Evolutionary conservation across 2,113 vertebrate genomes (phyloP).

Genomic region (Mustelus asterias): DNA sequence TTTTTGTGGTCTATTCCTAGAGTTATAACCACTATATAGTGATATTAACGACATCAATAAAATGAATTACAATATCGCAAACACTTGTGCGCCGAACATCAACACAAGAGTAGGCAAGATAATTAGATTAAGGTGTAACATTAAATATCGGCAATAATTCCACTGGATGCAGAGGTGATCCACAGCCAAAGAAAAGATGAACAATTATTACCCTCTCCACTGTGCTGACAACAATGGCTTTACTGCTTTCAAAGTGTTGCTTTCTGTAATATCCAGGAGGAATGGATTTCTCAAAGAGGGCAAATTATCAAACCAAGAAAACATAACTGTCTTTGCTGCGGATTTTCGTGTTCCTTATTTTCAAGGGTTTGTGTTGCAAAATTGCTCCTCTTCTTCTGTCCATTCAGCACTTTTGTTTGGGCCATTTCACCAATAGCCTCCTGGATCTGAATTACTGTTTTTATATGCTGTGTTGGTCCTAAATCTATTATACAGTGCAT

Average conservation of each 20-base stretch:
- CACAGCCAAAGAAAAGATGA: neutral
- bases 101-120: neutral
- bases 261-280: neutral
- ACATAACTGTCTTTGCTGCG: neutral
- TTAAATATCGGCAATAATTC: neutral
- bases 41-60: neutral
- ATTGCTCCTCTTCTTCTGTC: neutral
- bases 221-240: conserved; percentile 7
- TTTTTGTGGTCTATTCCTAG: neutral
- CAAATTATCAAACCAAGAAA: neutral
- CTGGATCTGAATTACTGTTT: neutral
- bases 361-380: neutral
- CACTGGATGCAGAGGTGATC: neutral
- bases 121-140: neutral
- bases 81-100: neutral
- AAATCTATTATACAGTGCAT: neutral
- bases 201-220: conserved; percentile 15
- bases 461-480: neutral
- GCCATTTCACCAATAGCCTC: neutral
- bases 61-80: neutral
- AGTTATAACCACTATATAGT: neutral
- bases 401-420: neutral
- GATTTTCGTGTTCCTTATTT: neutral
- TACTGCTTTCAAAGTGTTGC: neutral
- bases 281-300: neutral